These are phyloP conservation scores for Crotalus viridis DNA, from an alignment of 2,113 vertebrate species.

Conservation along the genomic window DNA sequence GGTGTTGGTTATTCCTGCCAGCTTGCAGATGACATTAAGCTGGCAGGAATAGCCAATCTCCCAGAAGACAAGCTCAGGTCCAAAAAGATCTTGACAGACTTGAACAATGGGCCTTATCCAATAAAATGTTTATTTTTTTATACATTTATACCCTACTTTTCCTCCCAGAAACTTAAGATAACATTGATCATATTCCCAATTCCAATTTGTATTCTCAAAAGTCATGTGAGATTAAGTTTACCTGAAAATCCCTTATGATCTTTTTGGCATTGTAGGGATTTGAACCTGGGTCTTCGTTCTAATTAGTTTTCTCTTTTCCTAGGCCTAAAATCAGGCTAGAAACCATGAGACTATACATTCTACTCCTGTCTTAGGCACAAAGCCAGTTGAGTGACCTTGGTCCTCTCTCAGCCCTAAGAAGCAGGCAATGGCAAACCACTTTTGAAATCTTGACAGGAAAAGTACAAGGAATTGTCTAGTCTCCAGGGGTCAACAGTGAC, in stretches of 20 bases:
- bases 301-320: background rate
- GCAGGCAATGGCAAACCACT: background rate
- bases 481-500: background rate
- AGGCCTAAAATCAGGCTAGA: background rate
- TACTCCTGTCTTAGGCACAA: background rate
- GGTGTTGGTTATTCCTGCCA: no score
- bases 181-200: background rate
- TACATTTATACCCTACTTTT: no score
- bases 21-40: no score
- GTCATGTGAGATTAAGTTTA: background rate
- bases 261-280: background rate
- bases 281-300: background rate
- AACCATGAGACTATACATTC: background rate
- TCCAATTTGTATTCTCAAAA: background rate
- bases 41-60: no score
- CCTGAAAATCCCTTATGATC: background rate
- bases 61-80: no score
- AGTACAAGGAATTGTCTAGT: background rate
- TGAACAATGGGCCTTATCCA: no score
- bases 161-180: background rate
- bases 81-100: no score
- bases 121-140: no score
- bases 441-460: background rate
- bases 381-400: background rate
- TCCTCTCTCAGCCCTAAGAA: background rate